Percentiles rank a stretch among this genome's conserved stretches.
phyloP scores from a whole-genome alignment of 2,797 vertebrate species.

The Malacoctenus gilli region DNA sequence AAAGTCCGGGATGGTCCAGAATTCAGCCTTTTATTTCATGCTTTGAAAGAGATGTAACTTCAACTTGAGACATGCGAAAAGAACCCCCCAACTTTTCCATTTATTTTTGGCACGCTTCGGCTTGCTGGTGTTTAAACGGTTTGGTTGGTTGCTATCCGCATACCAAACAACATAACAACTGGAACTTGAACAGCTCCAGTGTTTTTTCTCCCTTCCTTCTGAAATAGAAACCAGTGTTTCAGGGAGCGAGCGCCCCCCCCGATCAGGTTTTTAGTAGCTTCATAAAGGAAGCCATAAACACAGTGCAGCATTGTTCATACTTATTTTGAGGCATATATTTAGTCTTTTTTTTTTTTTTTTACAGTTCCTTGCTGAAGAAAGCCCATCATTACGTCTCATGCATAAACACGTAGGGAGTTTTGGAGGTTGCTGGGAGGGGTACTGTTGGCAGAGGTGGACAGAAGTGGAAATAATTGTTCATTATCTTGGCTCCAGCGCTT shows the following conservation, averaged over 20 bases:
- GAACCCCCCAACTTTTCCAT: too few species aligned
- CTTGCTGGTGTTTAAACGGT: not conserved
- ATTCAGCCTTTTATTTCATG: slow-evolving; percentile 6
- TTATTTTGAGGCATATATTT: slow-evolving; percentile 65
- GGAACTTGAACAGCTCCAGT: slow-evolving; percentile 12
- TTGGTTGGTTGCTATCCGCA: slow-evolving; percentile 5
- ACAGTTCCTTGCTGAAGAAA: slow-evolving; percentile 57
- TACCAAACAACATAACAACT: not conserved
- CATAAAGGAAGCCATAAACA: slow-evolving; percentile 56
- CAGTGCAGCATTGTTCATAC: slow-evolving; percentile 59
- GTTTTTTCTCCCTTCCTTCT: slow-evolving; percentile 20
- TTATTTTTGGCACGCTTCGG: not conserved
- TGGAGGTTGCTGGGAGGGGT: slow-evolving; percentile 56
- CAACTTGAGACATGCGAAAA: too few species aligned
- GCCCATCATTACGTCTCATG: slow-evolving; percentile 63
- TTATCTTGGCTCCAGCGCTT: slow-evolving; percentile 50
- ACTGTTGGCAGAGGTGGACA: slow-evolving; percentile 36
- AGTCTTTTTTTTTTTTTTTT: slow-evolving; percentile 65
- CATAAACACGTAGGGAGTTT: slow-evolving; percentile 52
- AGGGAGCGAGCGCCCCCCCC: slow-evolving; percentile 7
- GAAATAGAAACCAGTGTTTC: slow-evolving; percentile 50
- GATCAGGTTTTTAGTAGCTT: slow-evolving; percentile 32
- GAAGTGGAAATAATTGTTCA: slow-evolving; percentile 56
- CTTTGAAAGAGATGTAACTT: not conserved
- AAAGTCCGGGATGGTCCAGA: slow-evolving; percentile 14